These are phyloP conservation scores for Lymantria monacha DNA, from an alignment of 2,888 invertebrate species.

Conservation along the genomic window DNA sequence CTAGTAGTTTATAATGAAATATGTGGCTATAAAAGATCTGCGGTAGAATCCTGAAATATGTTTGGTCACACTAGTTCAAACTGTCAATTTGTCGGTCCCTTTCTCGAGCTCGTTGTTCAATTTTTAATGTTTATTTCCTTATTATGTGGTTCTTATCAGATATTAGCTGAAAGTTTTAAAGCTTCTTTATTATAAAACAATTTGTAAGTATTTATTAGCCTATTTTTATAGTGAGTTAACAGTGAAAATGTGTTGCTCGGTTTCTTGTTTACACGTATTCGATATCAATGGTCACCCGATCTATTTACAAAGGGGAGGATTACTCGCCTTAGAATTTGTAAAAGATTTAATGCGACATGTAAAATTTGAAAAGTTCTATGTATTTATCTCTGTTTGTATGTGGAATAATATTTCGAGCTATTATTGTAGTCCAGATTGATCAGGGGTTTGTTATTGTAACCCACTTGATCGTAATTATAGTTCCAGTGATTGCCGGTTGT, in stretches of 20 bases:
- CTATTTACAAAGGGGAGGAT: constrained; percentile 79
- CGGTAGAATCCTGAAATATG: too few species aligned
- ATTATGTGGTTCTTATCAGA: constrained; percentile 63
- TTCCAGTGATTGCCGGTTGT: constrained; percentile 30
- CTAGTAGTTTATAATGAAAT: too few species aligned
- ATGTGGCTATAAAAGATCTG: too few species aligned
- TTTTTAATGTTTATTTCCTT: constrained; percentile 62
- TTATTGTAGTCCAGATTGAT: constrained; percentile 9
- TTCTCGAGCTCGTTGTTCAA: constrained; percentile 50
- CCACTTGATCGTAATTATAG: constrained; percentile 31
- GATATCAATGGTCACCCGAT: constrained; percentile 50
- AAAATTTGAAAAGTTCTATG: constrained; percentile 4
- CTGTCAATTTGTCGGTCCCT: constrained; percentile 39
- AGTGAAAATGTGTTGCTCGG: constrained; percentile 38
- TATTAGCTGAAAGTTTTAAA: constrained; percentile 53
- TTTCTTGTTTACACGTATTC: constrained; percentile 78
- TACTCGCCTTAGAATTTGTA: constrained; percentile 31
- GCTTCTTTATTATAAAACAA: constrained; percentile 38
- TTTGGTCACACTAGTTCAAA: constrained; percentile 2
- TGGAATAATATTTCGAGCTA: not conserved
- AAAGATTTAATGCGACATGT: not conserved
- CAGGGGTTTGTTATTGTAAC: constrained; percentile 35
- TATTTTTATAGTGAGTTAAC: constrained; percentile 9
- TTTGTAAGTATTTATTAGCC: constrained; percentile 56
- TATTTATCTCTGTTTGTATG: not conserved